phyloP scores from a whole-genome alignment of 2,797 vertebrate genomes.

The Alcedo quadribrachys region DNA sequence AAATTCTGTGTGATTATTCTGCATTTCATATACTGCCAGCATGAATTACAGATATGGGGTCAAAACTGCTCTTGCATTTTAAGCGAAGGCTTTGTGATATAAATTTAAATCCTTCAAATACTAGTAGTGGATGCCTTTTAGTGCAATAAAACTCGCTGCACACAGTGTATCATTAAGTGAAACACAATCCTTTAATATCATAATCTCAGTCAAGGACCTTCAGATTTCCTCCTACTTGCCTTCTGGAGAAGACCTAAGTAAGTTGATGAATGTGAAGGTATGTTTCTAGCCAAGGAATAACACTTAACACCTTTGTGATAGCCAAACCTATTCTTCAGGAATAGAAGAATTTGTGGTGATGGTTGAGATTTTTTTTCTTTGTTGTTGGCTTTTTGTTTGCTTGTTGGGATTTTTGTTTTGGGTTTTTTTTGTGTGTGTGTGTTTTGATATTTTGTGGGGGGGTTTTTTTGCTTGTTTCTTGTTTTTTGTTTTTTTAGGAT shows the following conservation, averaged over 20 bases:
- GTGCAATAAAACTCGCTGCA: neutral
- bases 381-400: too few relatives aligned
- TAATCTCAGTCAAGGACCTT: neutral
- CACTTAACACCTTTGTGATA: neutral
- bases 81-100: neutral
- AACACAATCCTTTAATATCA: neutral
- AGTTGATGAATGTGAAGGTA: neutral
- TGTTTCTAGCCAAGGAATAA: neutral
- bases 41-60: neutral
- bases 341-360: neutral
- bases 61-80: slow-evolving; percentile 23
- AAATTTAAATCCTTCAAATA: slow-evolving; percentile 18
- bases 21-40: neutral
- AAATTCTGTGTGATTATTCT: neutral
- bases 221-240: neutral
- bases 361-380: too few relatives aligned
- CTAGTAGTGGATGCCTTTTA: neutral
- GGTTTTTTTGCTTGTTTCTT: too few relatives aligned
- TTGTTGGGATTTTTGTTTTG: too few relatives aligned
- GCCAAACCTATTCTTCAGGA: neutral
- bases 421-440: too few relatives aligned
- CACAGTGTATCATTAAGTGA: neutral
- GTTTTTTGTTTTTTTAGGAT: too few relatives aligned
- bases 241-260: neutral
- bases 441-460: too few relatives aligned